These are phyloP conservation scores for Idris sp. DNA, from an alignment of 1,140 invertebrate species.

Conservation along the genomic window DNA sequence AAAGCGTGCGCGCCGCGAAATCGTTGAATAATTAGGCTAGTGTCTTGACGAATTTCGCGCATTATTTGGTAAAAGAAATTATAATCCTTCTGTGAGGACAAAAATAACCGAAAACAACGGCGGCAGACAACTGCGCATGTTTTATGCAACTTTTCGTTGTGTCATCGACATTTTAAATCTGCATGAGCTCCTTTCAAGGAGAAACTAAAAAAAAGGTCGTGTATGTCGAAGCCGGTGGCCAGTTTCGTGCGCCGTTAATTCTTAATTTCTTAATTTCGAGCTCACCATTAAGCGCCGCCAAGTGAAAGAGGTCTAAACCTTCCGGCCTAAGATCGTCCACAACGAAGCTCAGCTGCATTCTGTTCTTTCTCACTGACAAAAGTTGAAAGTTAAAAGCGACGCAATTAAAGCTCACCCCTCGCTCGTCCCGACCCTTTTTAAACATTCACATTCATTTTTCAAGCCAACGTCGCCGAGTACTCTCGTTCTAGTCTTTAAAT, in stretches of 20 bases:
- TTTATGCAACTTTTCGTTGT: too few species aligned
- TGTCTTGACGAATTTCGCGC: constrained; percentile 42
- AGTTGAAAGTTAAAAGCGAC: constrained; percentile 70
- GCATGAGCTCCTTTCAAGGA: too few species aligned
- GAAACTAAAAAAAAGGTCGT: too few species aligned
- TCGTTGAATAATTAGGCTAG: constrained; percentile 59
- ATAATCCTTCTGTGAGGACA: too few species aligned
- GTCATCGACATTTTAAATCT: too few species aligned
- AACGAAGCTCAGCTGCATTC: constrained; percentile 47
- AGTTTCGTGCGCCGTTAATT: constrained; percentile 70
- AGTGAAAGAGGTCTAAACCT: constrained; percentile 63
- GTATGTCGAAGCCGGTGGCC: constrained; percentile 46
- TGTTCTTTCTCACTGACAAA: constrained; percentile 55
- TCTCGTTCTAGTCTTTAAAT: constrained; percentile 70
- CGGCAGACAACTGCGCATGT: too few species aligned
- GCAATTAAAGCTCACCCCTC: constrained; percentile 71
- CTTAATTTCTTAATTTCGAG: constrained; percentile 75
- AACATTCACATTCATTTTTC: constrained; percentile 73
- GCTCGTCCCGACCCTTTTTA: constrained; percentile 54
- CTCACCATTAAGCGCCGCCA: constrained; percentile 66
- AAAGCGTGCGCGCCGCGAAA: constrained; percentile 51
- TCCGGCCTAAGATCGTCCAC: constrained; percentile 46
- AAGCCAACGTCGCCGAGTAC: constrained; percentile 70
- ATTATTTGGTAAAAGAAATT: too few species aligned
- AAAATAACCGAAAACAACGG: too few species aligned